Evolutionary conservation across 2,113 vertebrate species (phyloP).

Genomic region (Microtus pennsylvanicus): DNA sequence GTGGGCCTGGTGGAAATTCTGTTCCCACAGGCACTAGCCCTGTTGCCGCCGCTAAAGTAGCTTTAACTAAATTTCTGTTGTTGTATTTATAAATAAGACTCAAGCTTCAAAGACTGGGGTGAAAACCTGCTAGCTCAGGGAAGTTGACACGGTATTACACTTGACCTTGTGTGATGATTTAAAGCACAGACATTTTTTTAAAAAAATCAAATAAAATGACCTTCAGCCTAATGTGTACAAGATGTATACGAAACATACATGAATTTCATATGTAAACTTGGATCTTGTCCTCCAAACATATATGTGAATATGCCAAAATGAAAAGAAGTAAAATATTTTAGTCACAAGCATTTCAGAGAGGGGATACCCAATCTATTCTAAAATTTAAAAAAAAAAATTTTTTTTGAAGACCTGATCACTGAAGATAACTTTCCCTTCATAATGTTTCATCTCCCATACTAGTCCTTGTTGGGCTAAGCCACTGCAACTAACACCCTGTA

Average conservation of each 20-base stretch:
- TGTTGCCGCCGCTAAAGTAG: background rate
- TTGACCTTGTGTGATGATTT: background rate
- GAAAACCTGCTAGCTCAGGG: background rate
- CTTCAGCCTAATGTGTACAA: background rate
- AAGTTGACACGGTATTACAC: background rate
- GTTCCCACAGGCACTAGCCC: background rate
- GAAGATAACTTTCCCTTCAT: background rate
- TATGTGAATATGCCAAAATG: background rate
- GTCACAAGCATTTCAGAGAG: background rate
- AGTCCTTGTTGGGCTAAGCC: background rate
- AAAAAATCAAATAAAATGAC: background rate
- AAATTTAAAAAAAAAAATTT: background rate
- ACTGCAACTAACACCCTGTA: background rate
- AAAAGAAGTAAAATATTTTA: background rate
- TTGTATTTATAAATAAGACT: background rate
- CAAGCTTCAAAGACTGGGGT: background rate
- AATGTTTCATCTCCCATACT: background rate
- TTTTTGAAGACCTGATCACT: background rate
- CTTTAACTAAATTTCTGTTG: background rate
- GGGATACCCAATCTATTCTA: background rate
- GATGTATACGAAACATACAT: background rate
- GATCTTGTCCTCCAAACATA: background rate
- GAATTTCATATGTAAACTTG: background rate
- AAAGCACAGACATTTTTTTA: background rate
- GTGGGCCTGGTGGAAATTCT: background rate